Percentiles rank a stretch among this genome's conserved stretches.
These are phyloP conservation scores for Bombus sibiricus DNA, from an alignment of 1,140 invertebrate species.

Conservation along the genomic window DNA sequence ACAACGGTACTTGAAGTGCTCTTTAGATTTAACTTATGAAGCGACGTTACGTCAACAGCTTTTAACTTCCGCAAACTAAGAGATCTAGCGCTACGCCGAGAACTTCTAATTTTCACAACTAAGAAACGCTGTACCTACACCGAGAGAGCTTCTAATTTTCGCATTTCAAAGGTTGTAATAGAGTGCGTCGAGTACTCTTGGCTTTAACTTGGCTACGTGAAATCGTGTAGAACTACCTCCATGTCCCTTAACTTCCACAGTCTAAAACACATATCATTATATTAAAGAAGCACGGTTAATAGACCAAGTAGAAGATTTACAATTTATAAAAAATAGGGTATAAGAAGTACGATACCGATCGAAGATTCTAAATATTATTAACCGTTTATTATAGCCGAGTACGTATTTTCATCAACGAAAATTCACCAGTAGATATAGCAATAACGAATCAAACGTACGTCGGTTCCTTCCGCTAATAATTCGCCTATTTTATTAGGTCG, in stretches of 20 bases:
- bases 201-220: conserved; percentile 2
- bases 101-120: conserved; percentile 30
- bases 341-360: neutral
- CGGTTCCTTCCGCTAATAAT: no score
- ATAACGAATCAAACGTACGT: no score
- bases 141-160: conserved; percentile 26
- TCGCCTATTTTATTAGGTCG: no score
- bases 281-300: neutral
- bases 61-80: conserved; percentile 20
- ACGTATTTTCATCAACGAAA: no score
- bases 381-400: neutral
- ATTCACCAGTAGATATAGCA: no score
- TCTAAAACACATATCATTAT: neutral
- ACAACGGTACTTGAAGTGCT: conserved; percentile 2
- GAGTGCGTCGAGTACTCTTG: conserved; percentile 6
- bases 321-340: neutral
- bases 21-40: conserved; percentile 26
- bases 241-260: neutral
- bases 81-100: neutral
- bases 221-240: neutral
- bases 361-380: neutral
- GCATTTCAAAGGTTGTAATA: conserved; percentile 11
- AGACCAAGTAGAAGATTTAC: neutral
- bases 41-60: conserved; percentile 12
- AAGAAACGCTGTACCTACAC: neutral